Evolutionary conservation across 2,797 vertebrate species (phyloP).

Genomic region (Gadopsis marmoratus): DNA sequence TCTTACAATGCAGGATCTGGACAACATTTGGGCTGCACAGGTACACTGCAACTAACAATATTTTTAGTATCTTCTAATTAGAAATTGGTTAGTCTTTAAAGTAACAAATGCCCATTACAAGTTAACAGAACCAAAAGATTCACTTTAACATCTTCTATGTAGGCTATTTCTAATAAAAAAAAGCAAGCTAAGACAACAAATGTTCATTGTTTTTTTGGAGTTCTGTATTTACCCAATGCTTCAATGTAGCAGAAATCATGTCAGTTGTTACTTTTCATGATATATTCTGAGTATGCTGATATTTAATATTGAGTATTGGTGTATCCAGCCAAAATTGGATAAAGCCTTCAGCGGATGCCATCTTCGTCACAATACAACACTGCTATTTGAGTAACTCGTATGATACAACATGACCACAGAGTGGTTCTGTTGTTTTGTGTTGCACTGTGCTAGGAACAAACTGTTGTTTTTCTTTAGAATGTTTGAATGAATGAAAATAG

Average conservation of each 20-base stretch:
- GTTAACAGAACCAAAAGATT: not conserved
- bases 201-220: not conserved
- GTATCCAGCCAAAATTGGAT: not conserved
- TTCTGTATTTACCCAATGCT: not conserved
- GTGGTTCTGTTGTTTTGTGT: not conserved
- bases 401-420: not conserved
- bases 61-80: not conserved
- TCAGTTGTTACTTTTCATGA: not conserved
- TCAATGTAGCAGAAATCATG: not conserved
- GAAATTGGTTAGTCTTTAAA: not conserved
- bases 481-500: not conserved
- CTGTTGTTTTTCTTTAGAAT: not conserved
- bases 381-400: not conserved
- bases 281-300: not conserved
- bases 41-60: slow-evolving; percentile 74
- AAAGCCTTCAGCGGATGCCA: not conserved
- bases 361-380: not conserved
- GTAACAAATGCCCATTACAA: not conserved
- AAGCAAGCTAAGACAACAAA: not conserved
- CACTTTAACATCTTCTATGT: not conserved
- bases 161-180: not conserved
- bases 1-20: slow-evolving; percentile 97
- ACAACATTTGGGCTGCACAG: slow-evolving; percentile 99
- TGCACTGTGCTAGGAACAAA: not conserved
- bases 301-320: not conserved